Evolutionary conservation across 2,113 vertebrate species (phyloP), one percentile per base, ranked within the genome.

Genomic region (Sinosuthora webbiana): DNA sequence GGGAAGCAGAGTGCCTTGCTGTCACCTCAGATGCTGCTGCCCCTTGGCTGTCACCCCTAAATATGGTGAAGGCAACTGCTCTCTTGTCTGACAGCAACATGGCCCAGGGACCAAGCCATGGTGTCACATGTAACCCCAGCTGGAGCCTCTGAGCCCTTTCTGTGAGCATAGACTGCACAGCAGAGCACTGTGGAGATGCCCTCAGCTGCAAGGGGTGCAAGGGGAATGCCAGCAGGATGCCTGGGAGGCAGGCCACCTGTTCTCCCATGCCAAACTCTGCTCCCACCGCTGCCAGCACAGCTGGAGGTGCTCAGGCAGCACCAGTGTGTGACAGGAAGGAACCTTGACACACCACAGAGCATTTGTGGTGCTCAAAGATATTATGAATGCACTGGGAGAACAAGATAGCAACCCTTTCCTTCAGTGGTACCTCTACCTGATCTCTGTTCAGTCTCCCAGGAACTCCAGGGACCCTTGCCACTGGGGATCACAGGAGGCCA

Each of bases 91-190:
- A 79, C 56, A 50, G 13, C 33, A 68, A 42, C 27, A 16, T 0
- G 1, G 30, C 17, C 24, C 21, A 41, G 42, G 27, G 22, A 49
- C 42, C 24, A 27, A 76, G 35, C 7, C 24, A 27, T 4, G 1
- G 1, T 13, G 19, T 15, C 3, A 6, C 45, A 57, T 2, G 1
- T 7, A 52, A 62, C 2, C 7, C 33, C 16, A 44, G 23, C 9
- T 44, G 52, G 56, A 60, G 6, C 9, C 30, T 8, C 14, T 5
- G 39, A 63, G 57, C 21, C 24, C 56, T 47, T 70, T 73, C 49
- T 13, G 9, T 70, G 41, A 0, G 0, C 35, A 8, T 20, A 25
- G 41, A 7, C 28, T 0, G 0, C 0, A 1, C 37, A 63, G 65
- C 35, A 18, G 1, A 3, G 59, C 6, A 1, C 4, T 31, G 28